Base-by-base conservation (phyloP, 2,888 invertebrate species). In the Phyllotreta striolata region DNA sequence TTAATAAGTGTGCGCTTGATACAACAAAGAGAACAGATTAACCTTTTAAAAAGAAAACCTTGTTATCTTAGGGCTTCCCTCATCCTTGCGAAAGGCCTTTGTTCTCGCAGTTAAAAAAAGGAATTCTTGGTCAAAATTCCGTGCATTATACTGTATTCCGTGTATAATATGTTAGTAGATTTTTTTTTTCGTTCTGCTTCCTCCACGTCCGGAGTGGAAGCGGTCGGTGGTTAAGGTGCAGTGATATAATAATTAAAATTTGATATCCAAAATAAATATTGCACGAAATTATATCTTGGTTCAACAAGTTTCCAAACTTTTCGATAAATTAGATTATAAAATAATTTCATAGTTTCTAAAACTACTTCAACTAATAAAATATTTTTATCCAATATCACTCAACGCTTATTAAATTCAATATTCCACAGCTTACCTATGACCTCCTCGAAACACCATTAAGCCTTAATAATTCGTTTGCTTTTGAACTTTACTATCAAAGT, bases 1-100 rank as follows among this genome's bases (percentile, higher is more conserved):
- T 39, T 12, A 59, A 41, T 41, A 10, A 40, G 41, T 58, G 47
- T 49, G 41, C 59, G 43, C 59, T 59, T 51, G 51, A 51, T 51
- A 12, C 40, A 51, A 58, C 40, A 39, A 58, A n/a, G 24, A 49
- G 44, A 14, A 34, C 14, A 24, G 9, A 41, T 41, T 14, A 55
- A 49, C 57, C 49, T 58, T 49, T 47, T 47, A 47, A 57, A 37
- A 14, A 40, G 46, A 8, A 7, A 8, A 58, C 39, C 43, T 55
- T 39, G 47, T 58, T 59, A 51, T 59, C 59, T 6, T 59, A 59
- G 34, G 59, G 59, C 38, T 59, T 59, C 59, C 41, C 59, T 51
- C 59, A 59, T 59, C 59, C 59, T 51, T 37, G 13, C 6, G 34
- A 51, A 35, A 12, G 51, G 35, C 40, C 51, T 59, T 59, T 59